Evolutionary conservation across 2,797 vertebrate species (phyloP).

Genomic region (Notolepis coatsorum): DNA sequence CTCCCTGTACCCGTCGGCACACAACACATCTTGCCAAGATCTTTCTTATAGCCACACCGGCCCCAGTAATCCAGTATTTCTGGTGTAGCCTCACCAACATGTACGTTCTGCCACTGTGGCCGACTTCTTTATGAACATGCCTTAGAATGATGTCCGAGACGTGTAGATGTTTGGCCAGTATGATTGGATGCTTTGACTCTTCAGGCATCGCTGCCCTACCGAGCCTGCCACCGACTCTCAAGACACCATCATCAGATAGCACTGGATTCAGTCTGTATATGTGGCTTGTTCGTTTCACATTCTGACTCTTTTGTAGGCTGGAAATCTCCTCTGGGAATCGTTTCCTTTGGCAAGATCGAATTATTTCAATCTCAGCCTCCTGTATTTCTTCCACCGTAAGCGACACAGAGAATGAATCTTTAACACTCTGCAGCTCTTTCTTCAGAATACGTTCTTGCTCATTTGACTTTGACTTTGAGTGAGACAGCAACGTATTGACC

Average conservation of each 20-base stretch:
- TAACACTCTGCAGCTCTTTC: background rate
- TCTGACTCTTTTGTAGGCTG: conserved; percentile 9
- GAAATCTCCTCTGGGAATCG: background rate
- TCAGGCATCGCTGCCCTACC: conserved; percentile 5
- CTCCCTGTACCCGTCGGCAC: background rate
- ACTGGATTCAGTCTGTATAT: conserved; percentile 8
- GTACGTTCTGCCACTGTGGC: conserved; percentile 10
- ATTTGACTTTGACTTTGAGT: background rate
- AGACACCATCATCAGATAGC: conserved; percentile 18
- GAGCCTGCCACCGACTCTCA: conserved; percentile 7
- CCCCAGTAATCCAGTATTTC: conserved; percentile 11
- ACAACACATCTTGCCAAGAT: background rate
- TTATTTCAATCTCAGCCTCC: conserved; percentile 4
- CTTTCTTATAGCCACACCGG: background rate
- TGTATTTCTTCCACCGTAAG: conserved; percentile 9
- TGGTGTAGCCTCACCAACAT: background rate
- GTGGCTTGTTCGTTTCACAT: conserved; percentile 3
- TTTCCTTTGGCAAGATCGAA: background rate
- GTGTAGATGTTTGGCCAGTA: background rate
- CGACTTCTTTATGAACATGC: conserved; percentile 5
- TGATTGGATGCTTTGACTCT: conserved; percentile 3
- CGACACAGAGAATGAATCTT: background rate
- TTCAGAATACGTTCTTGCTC: background rate
- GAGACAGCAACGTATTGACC: background rate
- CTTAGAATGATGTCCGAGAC: background rate